phyloP scores from a whole-genome alignment of 64 coral and sea anemone genomes.

The Acropora yongei region DNA sequence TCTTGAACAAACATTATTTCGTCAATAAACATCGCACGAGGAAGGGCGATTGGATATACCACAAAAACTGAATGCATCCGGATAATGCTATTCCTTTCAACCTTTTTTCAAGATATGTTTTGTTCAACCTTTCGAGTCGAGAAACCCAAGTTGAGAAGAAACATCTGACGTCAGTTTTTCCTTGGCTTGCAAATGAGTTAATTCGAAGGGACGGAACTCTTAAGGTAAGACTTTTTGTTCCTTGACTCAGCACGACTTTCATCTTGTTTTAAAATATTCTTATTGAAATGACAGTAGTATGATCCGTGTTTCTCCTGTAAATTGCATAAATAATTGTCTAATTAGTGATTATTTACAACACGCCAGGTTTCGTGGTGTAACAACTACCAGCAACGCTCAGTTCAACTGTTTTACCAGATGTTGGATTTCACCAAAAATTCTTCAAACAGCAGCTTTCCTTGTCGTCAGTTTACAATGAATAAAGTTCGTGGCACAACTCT shows the following conservation, averaged over 20 bases:
- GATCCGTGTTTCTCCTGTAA: neutral
- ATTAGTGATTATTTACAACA: neutral
- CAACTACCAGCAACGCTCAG: conserved; percentile 8
- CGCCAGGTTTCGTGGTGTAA: conserved; percentile 36
- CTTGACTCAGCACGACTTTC: no score
- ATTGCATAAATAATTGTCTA: neutral
- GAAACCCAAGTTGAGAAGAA: neutral
- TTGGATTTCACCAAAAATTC: neutral
- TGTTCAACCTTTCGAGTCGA: conserved; percentile 1
- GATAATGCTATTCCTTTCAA: neutral
- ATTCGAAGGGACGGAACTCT: conserved; percentile 1
- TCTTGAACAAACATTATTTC: no score
- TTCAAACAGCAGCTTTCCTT: conserved; percentile 17
- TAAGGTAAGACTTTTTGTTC: neutral
- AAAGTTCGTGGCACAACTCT: conserved; percentile 14
- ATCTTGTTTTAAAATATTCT: no score
- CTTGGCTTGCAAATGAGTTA: conserved; percentile 35
- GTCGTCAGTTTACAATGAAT: neutral
- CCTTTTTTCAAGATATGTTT: neutral
- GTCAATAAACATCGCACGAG: no score
- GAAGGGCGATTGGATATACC: no score
- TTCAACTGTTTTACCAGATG: conserved; percentile 18
- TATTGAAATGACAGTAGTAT: no score
- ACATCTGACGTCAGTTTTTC: conserved; percentile 8
- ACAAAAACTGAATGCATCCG: no score